Evolutionary conservation across 2,888 invertebrate species (phyloP).

Genomic region (Orgyia antiqua): DNA sequence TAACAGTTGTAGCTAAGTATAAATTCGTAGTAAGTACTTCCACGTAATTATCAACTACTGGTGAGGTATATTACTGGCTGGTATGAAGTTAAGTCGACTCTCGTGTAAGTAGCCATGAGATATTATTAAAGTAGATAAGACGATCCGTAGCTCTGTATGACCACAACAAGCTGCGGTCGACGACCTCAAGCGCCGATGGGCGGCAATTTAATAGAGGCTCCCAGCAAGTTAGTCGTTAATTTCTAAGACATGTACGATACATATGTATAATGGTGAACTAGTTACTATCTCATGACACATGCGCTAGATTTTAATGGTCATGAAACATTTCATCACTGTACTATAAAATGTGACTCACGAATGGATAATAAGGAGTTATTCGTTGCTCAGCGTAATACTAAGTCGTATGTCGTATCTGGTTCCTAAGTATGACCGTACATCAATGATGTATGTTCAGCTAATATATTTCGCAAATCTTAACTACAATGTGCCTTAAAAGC

Average conservation of each 20-base stretch:
- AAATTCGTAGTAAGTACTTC: no score
- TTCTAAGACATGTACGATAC: constrained; percentile 29
- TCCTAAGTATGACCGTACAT: no score
- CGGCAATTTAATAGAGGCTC: constrained; percentile 35
- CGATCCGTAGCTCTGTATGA: constrained; percentile 20
- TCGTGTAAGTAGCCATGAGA: constrained; percentile 20
- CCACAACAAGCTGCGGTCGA: constrained; percentile 28
- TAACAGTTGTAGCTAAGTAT: no score
- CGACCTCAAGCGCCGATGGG: constrained; percentile 36
- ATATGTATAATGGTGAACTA: constrained; percentile 22
- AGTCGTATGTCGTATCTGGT: no score
- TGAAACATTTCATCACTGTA: no score
- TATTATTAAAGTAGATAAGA: constrained; percentile 22
- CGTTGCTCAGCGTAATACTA: no score
- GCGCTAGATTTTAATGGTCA: background rate
- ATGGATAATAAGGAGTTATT: no score
- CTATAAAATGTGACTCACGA: no score
- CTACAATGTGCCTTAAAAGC: no score
- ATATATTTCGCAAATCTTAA: no score
- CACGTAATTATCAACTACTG: constrained; percentile 1
- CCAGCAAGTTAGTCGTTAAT: constrained; percentile 31
- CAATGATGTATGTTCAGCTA: no score
- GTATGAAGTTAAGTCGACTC: constrained; percentile 18
- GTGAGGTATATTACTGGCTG: constrained; percentile 1
- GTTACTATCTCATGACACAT: constrained; percentile 9